Conservation (phyloP, 2,888 invertebrate genomes). For the Limnephilus rhombicus region DNA sequence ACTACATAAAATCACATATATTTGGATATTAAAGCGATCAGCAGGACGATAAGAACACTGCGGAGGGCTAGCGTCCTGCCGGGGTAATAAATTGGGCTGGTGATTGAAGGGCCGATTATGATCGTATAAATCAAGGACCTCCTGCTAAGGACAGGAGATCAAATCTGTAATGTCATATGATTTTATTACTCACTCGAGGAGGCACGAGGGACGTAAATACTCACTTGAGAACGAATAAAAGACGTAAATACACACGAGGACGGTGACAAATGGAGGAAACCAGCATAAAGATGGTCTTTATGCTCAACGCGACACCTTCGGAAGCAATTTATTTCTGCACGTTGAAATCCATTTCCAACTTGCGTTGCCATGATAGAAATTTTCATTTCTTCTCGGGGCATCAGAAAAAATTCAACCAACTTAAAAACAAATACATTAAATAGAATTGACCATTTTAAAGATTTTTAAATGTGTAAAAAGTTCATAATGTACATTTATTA, state of each 20-base stretch:
- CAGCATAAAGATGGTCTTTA: background rate
- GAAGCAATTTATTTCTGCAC: background rate
- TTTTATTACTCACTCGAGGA: slow-evolving; percentile 35
- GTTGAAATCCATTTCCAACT: background rate
- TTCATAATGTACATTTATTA: too few relatives aligned
- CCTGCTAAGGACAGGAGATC: slow-evolving; percentile 39
- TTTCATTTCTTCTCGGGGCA: background rate
- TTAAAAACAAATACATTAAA: too few relatives aligned
- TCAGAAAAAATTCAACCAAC: too few relatives aligned
- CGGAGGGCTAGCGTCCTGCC: slow-evolving; percentile 5
- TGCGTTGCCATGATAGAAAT: background rate
- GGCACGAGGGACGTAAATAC: background rate
- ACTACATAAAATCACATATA: slow-evolving; percentile 1
- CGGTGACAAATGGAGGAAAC: background rate
- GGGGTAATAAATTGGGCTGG: slow-evolving; percentile 32
- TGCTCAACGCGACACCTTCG: background rate
- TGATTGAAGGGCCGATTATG: slow-evolving; percentile 46
- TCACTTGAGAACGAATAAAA: background rate
- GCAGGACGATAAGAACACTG: background rate
- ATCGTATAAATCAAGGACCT: slow-evolving; percentile 44
- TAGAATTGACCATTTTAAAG: too few relatives aligned
- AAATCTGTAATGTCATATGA: slow-evolving; percentile 36
- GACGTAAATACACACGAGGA: background rate
- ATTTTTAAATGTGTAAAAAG: too few relatives aligned
- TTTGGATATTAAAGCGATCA: slow-evolving; percentile 20